phyloP scores from a whole-genome alignment of 2,888 invertebrate genomes.

The Epistrophe grossulariae region DNA sequence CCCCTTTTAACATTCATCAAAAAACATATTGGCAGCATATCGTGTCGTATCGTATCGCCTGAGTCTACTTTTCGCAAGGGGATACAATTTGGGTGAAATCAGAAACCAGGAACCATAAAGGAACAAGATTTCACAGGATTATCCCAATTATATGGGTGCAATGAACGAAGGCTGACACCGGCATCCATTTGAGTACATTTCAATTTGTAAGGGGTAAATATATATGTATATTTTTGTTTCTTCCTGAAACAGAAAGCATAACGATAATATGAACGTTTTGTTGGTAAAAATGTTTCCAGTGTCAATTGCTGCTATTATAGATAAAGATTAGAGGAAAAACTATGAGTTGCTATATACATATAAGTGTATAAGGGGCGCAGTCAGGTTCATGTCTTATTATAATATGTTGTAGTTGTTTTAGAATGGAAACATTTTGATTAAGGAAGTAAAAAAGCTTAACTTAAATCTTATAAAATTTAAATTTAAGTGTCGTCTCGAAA shows the following conservation, averaged over 20 bases:
- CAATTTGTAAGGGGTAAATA: constrained; percentile 45
- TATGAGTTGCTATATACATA: neutral
- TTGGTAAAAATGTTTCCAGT: constrained; percentile 22
- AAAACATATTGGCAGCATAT: constrained; percentile 67
- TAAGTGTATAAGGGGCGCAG: neutral
- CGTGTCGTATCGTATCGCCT: constrained; percentile 17
- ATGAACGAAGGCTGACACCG: constrained; percentile 68
- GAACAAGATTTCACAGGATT: constrained; percentile 75
- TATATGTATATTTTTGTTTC: constrained; percentile 9
- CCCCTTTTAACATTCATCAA: constrained; percentile 48
- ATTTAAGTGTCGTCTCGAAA: too few species aligned
- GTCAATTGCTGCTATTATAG: constrained; percentile 39
- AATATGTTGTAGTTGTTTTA: neutral
- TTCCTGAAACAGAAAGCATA: constrained; percentile 30
- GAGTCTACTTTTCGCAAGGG: constrained; percentile 43
- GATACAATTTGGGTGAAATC: constrained; percentile 68
- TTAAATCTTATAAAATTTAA: too few species aligned
- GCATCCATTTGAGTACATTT: constrained; percentile 56
- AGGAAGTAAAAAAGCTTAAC: neutral
- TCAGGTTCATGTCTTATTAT: neutral
- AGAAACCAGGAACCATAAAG: constrained; percentile 76
- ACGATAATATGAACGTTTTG: constrained; percentile 7
- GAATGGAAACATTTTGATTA: neutral
- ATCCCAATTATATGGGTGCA: constrained; percentile 76
- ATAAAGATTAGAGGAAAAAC: constrained; percentile 8